phyloP scores from a whole-genome alignment of 2,113 vertebrate genomes.

The Entelurus aequoreus region DNA sequence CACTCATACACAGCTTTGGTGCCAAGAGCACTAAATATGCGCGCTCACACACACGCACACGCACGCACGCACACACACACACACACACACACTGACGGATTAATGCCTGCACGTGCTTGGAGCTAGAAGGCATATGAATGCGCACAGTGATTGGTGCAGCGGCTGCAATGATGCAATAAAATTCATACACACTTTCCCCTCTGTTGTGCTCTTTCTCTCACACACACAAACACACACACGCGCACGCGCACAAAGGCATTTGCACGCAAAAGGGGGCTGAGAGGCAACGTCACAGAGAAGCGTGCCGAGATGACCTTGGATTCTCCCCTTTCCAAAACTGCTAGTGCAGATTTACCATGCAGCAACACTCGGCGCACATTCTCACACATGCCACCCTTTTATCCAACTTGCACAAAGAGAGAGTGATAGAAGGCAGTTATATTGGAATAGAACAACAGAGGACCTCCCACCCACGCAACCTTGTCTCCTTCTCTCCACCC shows the following conservation, averaged over 20 bases:
- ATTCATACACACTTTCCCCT: conserved; percentile 14
- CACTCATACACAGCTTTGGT: conserved; percentile 35
- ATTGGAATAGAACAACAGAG: conserved; percentile 32
- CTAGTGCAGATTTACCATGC: conserved; percentile 36
- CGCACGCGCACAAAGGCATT: conserved; percentile 2
- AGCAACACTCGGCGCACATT: conserved; percentile 17
- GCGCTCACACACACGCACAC: conserved; percentile 19
- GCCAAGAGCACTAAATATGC: conserved; percentile 39
- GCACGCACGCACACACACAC: conserved; percentile 22
- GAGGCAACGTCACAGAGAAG: conserved; percentile 45
- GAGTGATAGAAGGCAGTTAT: conserved; percentile 20
- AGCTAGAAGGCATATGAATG: conserved; percentile 48
- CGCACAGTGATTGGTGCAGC: conserved; percentile 61
- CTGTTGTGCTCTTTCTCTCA: conserved; percentile 20
- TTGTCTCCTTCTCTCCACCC: conserved; percentile 21
- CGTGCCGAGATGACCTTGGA: conserved; percentile 70
- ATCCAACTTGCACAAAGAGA: not conserved
- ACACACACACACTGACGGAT: conserved; percentile 35
- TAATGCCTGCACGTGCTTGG: conserved; percentile 57
- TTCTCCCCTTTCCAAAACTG: conserved; percentile 50
- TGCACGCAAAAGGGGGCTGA: conserved; percentile 30
- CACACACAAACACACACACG: conserved; percentile 10
- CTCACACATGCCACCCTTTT: not conserved
- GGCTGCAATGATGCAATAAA: conserved; percentile 39
- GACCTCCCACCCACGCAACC: conserved; percentile 42